Base-by-base conservation (phyloP, 1,140 invertebrate species). In the Camponotus floridanus region DNA sequence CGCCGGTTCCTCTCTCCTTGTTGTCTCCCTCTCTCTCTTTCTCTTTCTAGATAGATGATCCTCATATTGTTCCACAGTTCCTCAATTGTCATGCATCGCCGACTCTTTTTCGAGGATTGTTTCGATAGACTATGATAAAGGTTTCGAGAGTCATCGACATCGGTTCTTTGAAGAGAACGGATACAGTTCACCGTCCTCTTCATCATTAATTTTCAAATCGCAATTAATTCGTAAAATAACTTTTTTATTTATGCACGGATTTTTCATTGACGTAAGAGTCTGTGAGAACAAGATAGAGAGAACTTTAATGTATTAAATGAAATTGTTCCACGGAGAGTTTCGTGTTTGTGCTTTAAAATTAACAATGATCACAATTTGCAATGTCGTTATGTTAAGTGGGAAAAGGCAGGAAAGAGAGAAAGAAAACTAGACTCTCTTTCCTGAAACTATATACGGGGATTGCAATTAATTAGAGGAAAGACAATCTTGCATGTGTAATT, bases 51-150 rank as follows among this genome's bases (percentile, higher is more conserved):
- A 13, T 21, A 7, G 42, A 48, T 51, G 11, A 65, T 74, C 39
- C 26, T 73, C 13, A n/a, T 48, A 74, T 83, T 83, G 31, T 83
- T 83, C 39, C 51, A 55, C 67, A 6, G 45, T 71, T 59, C 31
- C 67, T 45, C 26, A n/a, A 74, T 83, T 83, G 57, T 83, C 31
- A 81, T 81, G 67, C 55, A 74, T 7, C 57, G 42, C 7, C 57
- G 68, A 18, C 4, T 81, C 39, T 73, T 81, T 81, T 81, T 55
- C 3, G 1, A 18, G 39, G 67, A 13, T 71, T 59, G 55, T 39
- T 73, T 21, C 67, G 36, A 73, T 21, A 62, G 39, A 73, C 39
- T 2, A 11, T 36, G 67, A 62, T 39, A 65, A 71, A 57, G 8
- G 26, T 3, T 59, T 61, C 18, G 64, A 80, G 33, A 55, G 1